Evolutionary conservation across 2,888 invertebrate genomes (phyloP), one percentile per base, ranked within the genome.

Genomic region (Napeogenes sylphis): DNA sequence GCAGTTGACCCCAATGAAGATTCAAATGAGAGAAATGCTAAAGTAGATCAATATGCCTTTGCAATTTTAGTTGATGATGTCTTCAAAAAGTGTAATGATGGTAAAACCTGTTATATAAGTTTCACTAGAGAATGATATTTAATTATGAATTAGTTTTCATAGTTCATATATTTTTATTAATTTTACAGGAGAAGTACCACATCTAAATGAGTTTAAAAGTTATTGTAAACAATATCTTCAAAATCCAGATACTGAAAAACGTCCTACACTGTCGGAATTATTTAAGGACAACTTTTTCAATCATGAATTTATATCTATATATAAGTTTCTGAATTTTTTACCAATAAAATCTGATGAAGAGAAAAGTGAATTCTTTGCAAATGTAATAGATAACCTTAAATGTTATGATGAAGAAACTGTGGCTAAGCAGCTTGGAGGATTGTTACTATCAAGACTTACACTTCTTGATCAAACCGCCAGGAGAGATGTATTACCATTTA

Each of bases 371-470:
- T 98, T 98, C 82, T 98, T 98, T 79, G 92, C 93, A 46, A 92
- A 90, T 69, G 91, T 97, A 71, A 90, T 94, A 58, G 91, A 92
- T 60, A 93, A 93, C 71, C 85, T 98, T 63, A 92, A 92, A 78
- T 87, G 87, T 70, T 95, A 96, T 79, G 94, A 96, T 68, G 96
- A 97, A 83, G 92, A 93, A 72, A 92, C 96, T 59, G 94, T 98
- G 13, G 98, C 96, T 0, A 94, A 94, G 65, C 95, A 97, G 81
- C 87, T 98, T 58, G 94, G 95, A 60, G 93, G 94, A 58, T 91
- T 95, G 57, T 82, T 98, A 59, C 87, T 98, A 12, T 96, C 97
- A 0, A 92, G 98, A 73, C 93, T 97, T 88, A 97, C 98, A 46
- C 90, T 98, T 67, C 87, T 98, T 58, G 97, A 98, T 82, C 90